Conservation (phyloP, 1,140 invertebrate genomes). For the Pollicipes pollicipes region DNA sequence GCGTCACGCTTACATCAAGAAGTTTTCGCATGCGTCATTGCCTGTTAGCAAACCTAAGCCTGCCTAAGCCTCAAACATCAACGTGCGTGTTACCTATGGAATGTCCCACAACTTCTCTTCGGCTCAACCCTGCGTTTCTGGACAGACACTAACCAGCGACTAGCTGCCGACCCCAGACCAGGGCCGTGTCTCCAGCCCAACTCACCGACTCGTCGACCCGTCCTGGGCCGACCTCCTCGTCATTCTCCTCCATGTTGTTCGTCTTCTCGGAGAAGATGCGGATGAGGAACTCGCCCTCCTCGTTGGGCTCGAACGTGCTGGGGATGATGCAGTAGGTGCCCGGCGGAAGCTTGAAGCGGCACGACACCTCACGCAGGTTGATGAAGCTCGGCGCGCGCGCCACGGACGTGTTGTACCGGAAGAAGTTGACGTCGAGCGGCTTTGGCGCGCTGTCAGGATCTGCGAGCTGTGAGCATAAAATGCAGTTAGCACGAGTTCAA, state of each 20-base stretch:
- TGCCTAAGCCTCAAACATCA: too few species aligned
- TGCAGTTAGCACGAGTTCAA: conserved; percentile 37
- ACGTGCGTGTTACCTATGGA: too few species aligned
- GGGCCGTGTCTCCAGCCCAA: too few species aligned
- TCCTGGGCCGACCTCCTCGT: conserved; percentile 53
- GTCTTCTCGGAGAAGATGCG: conserved; percentile 41
- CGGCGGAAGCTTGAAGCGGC: conserved; percentile 14
- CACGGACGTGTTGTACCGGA: conserved; percentile 83
- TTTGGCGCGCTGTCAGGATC: conserved; percentile 55
- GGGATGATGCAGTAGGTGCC: conserved; percentile 34
- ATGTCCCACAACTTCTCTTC: too few species aligned
- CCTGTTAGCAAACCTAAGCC: too few species aligned
- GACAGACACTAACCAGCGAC: too few species aligned
- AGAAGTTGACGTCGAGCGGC: conserved; percentile 74
- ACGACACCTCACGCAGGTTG: conserved; percentile 15
- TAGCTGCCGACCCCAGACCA: too few species aligned
- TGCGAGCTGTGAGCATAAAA: conserved; percentile 36
- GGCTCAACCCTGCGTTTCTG: too few species aligned
- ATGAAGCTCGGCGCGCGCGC: conserved; percentile 75
- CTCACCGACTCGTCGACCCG: conserved; percentile 19
- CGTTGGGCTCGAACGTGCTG: conserved; percentile 32
- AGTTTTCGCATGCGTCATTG: too few species aligned
- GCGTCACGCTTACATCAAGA: too few species aligned
- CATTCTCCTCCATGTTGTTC: conserved; percentile 75
- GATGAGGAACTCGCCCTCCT: conserved; percentile 33